These are phyloP conservation scores for Alethe diademata DNA, from an alignment of 2,113 vertebrate genomes.

Conservation along the genomic window DNA sequence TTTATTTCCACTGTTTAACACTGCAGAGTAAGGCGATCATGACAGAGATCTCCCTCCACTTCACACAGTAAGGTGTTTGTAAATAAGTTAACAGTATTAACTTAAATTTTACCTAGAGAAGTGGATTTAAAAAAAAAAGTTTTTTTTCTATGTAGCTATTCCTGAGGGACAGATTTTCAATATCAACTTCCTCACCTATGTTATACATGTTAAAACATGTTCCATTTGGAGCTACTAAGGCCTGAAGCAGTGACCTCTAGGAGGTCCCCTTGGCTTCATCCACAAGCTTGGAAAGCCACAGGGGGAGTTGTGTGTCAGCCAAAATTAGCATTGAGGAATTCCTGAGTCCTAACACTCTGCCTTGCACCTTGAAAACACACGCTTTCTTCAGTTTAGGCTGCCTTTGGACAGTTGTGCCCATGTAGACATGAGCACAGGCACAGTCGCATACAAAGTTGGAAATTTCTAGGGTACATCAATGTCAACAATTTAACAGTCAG, in stretches of 20 bases:
- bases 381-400: not conserved
- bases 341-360: not conserved
- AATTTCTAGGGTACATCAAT: not conserved
- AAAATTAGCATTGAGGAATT: constrained; percentile 33
- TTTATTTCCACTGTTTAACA: constrained; percentile 17
- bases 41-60: not conserved
- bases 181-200: not conserved
- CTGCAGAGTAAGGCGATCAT: not conserved
- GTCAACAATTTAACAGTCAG: not conserved
- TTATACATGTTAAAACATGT: not conserved
- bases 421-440: not conserved
- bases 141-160: not conserved
- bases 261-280: not conserved
- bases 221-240: not conserved
- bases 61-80: not conserved
- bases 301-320: not conserved
- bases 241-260: not conserved
- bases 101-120: not conserved
- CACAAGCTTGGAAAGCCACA: not conserved
- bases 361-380: not conserved
- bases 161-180: not conserved
- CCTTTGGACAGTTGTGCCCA: not conserved
- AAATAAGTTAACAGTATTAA: not conserved
- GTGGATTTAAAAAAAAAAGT: not conserved
- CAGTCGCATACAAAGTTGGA: not conserved